Evolutionary conservation across 2,113 vertebrate species (phyloP).

Genomic region (Phalacrocorax aristotelis): DNA sequence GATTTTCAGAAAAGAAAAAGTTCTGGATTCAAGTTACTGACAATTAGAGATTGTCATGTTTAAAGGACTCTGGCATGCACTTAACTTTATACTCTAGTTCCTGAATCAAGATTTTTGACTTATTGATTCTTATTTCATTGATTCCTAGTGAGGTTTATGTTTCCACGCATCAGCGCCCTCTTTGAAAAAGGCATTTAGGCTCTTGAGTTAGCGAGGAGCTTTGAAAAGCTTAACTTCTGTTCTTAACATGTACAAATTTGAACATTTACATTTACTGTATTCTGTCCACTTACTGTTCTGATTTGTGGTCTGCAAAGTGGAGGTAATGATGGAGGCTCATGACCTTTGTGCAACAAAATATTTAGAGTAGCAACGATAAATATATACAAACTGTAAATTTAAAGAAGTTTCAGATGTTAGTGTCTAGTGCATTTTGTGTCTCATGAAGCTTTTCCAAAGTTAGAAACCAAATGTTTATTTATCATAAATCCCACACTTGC

Average conservation of each 20-base stretch:
- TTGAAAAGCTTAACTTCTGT: neutral
- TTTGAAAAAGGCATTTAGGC: neutral
- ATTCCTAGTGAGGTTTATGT: neutral
- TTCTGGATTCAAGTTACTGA: neutral
- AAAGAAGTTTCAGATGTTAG: neutral
- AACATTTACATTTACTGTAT: neutral
- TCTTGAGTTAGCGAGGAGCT: neutral
- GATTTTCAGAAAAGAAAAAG: neutral
- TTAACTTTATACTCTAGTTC: neutral
- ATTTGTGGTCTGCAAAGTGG: neutral
- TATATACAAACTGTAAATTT: neutral
- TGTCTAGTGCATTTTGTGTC: neutral
- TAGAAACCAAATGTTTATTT: neutral
- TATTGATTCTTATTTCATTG: neutral
- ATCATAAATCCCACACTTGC: neutral
- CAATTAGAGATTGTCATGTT: neutral
- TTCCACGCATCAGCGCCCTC: neutral
- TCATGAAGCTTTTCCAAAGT: neutral
- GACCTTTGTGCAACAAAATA: neutral
- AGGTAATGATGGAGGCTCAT: neutral
- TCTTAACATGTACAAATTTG: neutral
- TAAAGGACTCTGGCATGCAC: neutral
- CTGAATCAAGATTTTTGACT: neutral
- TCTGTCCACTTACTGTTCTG: neutral
- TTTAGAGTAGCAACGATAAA: slow-evolving; percentile 11